Percentiles rank a stretch among this genome's conserved stretches.
These are phyloP conservation scores for Apodemia hepburni DNA, from an alignment of 2,888 invertebrate genomes.

Conservation along the genomic window DNA sequence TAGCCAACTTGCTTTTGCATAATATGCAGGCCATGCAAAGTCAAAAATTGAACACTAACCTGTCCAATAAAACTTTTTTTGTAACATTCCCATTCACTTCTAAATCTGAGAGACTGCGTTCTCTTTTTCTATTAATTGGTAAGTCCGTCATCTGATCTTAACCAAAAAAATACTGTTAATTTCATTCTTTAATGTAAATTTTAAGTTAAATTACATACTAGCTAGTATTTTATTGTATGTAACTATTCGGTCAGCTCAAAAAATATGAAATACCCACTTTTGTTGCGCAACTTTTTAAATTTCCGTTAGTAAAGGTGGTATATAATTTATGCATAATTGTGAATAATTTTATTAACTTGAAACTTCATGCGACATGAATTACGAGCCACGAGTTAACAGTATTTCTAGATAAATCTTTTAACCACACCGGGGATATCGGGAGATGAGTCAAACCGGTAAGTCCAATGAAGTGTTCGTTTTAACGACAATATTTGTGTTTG, in stretches of 20 bases:
- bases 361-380: background rate
- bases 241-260: background rate
- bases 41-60: constrained; percentile 42
- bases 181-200: background rate
- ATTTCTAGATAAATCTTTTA: constrained; percentile 8
- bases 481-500: background rate
- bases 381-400: background rate
- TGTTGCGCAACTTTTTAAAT: background rate
- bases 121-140: constrained; percentile 47
- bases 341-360: background rate
- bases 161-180: constrained; percentile 23
- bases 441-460: background rate
- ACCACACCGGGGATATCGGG: background rate
- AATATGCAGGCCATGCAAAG: constrained; percentile 3
- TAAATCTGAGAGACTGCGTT: constrained; percentile 52
- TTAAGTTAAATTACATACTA: background rate
- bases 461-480: background rate
- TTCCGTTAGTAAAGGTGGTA: background rate
- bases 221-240: background rate
- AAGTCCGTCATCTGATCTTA: constrained; percentile 38
- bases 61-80: constrained; percentile 53
- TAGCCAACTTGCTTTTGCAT: background rate
- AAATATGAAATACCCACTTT: background rate
- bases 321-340: too few relatives aligned
- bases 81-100: constrained; percentile 50